Evolutionary conservation across 1,140 invertebrate genomes (phyloP), one percentile per base, ranked within the genome.

Genomic region (Cyrtorhinus lividipennis): DNA sequence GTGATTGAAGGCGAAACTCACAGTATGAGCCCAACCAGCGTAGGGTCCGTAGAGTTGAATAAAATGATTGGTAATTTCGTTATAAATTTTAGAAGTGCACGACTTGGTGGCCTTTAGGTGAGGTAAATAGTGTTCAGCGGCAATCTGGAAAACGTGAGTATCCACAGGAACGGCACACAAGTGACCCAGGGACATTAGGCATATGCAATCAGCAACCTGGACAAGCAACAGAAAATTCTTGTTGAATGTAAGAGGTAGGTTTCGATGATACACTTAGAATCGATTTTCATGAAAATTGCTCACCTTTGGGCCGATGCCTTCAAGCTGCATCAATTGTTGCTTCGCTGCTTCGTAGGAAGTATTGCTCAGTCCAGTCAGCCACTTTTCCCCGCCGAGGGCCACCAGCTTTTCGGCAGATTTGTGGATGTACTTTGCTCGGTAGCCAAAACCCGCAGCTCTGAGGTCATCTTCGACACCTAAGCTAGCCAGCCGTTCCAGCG

Each of bases 161-260:
- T 99, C 96, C 1, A 98, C 88, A 13, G 95, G 95, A 62, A 98
- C 83, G 0, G 92, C 85, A 71, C 87, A 81, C 53, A 92, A 72
- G 72, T 98, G 89, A 57, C 87, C 86, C 64, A 99, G 73, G 1
- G 93, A 94, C 95, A 98, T 98, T 2, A 99, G 78, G 74, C 92
- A 95, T 68, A 99, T 89, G 73, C 95, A 99, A 74, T 99, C 95
- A n/a, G 95, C 93, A 22, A 98, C 89, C 87, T 91, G 68, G 45
- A 67, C 10, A 44, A 44, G n/a, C n/a, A 44, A 44, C 38, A n/a
- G n/a, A 64, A 58, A 59, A 64, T 61, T 56, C 65, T n/a, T n/a
- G n/a, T n/a, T n/a, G n/a, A 53, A 66, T n/a, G n/a, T n/a, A n/a
- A n/a, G 23, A n/a, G n/a, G n/a, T n/a, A n/a, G n/a, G n/a, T n/a